Evolutionary conservation across 2,113 vertebrate species (phyloP).

Genomic region (Eonycteris spelaea): DNA sequence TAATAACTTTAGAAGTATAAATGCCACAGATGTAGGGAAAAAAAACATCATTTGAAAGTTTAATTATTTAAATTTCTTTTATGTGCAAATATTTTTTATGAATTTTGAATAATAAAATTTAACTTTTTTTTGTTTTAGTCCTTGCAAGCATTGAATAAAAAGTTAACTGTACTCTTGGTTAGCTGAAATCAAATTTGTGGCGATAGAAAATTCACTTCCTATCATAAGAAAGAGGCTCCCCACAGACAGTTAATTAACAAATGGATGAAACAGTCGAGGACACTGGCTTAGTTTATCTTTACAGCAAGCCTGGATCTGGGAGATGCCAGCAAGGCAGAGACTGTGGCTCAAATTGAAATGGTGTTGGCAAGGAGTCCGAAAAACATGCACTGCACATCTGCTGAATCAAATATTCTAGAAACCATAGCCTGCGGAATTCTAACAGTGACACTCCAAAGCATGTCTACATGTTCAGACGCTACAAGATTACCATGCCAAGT

Average conservation of each 20-base stretch:
- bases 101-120: not conserved
- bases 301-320: not conserved
- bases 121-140: conserved; percentile 2
- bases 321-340: not conserved
- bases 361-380: not conserved
- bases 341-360: not conserved
- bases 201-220: conserved; percentile 32
- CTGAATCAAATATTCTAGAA: conserved; percentile 34
- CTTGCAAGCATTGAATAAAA: conserved; percentile 16
- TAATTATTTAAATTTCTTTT: conserved; percentile 38
- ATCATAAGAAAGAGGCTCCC: not conserved
- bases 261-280: conserved; percentile 21
- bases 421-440: conserved; percentile 2
- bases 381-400: conserved; percentile 9
- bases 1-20: not conserved
- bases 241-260: conserved; percentile 37
- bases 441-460: conserved; percentile 5
- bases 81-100: not conserved
- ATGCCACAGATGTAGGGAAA: not conserved
- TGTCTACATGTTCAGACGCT: not conserved
- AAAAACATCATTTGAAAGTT: not conserved
- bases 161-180: not conserved
- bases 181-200: conserved; percentile 14
- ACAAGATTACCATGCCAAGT: not conserved
- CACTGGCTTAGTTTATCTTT: conserved; percentile 5